A percentile compares a stretch with the other conserved stretches of the same genome.
phyloP scores from a whole-genome alignment of 1,140 invertebrate species.

The Reticulitermes speratus region DNA sequence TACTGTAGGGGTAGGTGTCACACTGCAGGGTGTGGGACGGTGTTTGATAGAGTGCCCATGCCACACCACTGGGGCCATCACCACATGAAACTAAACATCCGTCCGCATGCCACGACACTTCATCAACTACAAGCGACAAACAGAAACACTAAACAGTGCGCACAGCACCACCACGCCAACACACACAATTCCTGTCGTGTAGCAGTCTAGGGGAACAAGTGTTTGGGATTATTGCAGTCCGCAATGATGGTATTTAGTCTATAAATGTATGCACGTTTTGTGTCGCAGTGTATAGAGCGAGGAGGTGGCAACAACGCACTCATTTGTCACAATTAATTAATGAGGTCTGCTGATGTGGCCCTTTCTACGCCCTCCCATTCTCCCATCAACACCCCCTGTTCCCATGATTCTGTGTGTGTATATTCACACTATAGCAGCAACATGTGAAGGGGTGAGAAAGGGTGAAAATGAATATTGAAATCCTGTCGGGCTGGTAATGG shows the following conservation, averaged over 20 bases:
- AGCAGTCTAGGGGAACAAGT: background rate
- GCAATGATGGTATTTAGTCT: background rate
- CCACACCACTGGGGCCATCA: background rate
- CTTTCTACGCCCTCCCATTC: background rate
- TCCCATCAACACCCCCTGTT: background rate
- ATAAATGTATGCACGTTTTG: background rate
- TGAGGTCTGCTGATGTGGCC: background rate
- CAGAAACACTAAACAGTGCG: background rate
- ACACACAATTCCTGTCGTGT: background rate
- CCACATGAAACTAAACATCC: background rate
- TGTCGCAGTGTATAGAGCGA: no score
- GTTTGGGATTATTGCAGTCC: background rate
- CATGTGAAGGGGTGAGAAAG: background rate
- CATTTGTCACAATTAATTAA: conserved; percentile 2
- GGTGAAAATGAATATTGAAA: background rate
- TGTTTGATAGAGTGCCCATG: background rate
- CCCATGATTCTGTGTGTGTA: background rate
- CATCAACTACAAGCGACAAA: background rate
- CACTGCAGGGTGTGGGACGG: background rate
- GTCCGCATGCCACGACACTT: background rate
- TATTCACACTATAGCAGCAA: background rate
- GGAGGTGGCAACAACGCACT: background rate
- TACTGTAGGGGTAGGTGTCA: background rate
- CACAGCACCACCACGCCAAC: background rate
- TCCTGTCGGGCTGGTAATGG: background rate